phyloP scores from a whole-genome alignment of 2,113 vertebrate species.

The Sylvietta virens region DNA sequence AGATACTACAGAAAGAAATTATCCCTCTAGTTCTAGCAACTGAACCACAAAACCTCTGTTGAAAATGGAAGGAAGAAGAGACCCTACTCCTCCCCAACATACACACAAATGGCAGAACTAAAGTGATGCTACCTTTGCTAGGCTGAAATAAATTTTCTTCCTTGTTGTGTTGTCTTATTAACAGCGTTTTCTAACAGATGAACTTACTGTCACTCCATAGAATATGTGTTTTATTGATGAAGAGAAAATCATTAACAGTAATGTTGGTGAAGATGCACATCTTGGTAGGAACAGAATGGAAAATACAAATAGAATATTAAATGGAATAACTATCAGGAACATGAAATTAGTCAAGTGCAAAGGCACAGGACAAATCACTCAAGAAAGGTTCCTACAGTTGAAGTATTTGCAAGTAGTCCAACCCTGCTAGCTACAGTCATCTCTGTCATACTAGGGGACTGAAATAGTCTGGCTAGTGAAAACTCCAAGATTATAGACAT shows the following conservation, averaged over 20 bases:
- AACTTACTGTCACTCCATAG: constrained; percentile 3
- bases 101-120: neutral
- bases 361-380: neutral
- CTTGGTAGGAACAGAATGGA: neutral
- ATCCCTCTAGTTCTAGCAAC: neutral
- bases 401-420: neutral
- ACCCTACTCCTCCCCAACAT: neutral
- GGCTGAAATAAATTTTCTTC: neutral
- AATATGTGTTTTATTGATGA: constrained; percentile 19
- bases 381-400: neutral
- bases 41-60: neutral
- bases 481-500: neutral
- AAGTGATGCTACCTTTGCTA: neutral
- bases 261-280: neutral
- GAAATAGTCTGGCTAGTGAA: neutral
- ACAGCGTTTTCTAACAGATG: neutral
- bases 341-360: neutral
- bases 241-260: constrained; percentile 30
- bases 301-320: constrained; percentile 45
- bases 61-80: neutral
- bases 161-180: constrained; percentile 24
- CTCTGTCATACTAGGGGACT: neutral
- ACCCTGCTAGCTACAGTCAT: neutral
- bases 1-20: neutral
- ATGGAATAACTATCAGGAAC: neutral